A percentile compares a stretch with the other conserved stretches of the same genome.
Evolutionary conservation across 1,140 invertebrate genomes (phyloP).

Genomic region (Neotoxoptera formosana): DNA sequence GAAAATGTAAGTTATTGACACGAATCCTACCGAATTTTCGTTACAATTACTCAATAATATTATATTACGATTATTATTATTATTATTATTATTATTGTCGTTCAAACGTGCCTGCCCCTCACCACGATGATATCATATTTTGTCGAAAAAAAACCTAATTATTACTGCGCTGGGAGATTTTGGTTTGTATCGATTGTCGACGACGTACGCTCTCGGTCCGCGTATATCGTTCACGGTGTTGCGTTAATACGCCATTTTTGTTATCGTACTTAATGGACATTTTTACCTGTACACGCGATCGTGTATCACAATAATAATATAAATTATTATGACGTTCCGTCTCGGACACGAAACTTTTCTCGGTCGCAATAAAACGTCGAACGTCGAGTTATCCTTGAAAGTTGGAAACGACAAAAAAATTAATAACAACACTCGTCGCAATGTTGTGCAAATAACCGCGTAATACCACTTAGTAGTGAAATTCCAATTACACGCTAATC

Average conservation of each 20-base stretch:
- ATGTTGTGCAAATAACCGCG: background rate
- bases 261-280: background rate
- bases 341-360: background rate
- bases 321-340: no score
- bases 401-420: background rate
- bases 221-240: no score
- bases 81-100: background rate
- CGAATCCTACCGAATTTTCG: no score
- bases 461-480: background rate
- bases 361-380: background rate
- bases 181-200: background rate
- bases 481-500: background rate
- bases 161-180: background rate
- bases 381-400: background rate
- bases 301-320: no score
- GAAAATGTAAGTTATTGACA: conserved; percentile 47
- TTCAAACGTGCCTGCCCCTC: background rate
- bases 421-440: background rate
- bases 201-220: no score
- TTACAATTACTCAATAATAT: no score
- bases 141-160: background rate
- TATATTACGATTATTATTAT: no score
- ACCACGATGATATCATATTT: no score
- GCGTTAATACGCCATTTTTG: background rate
- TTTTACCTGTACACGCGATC: background rate